Evolutionary conservation across 2,113 vertebrate species (phyloP).

Genomic region (Vulpes ferrilata): DNA sequence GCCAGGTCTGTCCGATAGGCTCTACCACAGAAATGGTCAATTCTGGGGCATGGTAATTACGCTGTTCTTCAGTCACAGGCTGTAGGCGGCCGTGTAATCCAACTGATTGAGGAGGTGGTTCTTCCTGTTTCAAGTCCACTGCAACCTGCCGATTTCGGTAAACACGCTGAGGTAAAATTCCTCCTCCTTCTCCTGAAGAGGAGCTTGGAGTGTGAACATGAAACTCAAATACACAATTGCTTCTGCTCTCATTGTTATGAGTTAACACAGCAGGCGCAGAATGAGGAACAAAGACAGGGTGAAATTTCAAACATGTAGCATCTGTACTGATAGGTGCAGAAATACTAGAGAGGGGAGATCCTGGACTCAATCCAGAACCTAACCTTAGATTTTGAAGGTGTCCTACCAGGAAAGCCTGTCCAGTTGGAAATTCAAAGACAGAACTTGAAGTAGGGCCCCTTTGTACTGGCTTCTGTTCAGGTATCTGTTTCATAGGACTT

Average conservation of each 20-base stretch:
- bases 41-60: conserved; percentile 90
- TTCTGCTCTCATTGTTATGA: conserved; percentile 89
- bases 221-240: conserved; percentile 94
- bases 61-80: conserved; percentile 96
- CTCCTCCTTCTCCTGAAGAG: conserved; percentile 89
- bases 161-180: conserved; percentile 88
- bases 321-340: conserved; percentile 89
- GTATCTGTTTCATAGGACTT: conserved; percentile 85
- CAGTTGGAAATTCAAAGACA: conserved; percentile 91
- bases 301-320: conserved; percentile 89
- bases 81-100: conserved; percentile 92
- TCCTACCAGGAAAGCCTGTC: conserved; percentile 90
- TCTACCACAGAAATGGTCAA: conserved; percentile 90
- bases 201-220: conserved; percentile 89
- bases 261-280: conserved; percentile 94
- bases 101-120: conserved; percentile 84
- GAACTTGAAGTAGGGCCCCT: conserved; percentile 89
- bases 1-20: conserved; percentile 90
- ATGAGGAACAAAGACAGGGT: conserved; percentile 92
- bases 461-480: conserved; percentile 88
- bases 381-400: conserved; percentile 90
- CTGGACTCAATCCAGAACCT: conserved; percentile 88
- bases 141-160: conserved; percentile 92
- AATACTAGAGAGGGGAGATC: conserved; percentile 86
- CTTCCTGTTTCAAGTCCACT: conserved; percentile 94